Percentiles rank a stretch among this genome's conserved stretches.
These are phyloP conservation scores for Sicus ferrugineus DNA, from an alignment of 2,888 invertebrate species.

Conservation along the genomic window DNA sequence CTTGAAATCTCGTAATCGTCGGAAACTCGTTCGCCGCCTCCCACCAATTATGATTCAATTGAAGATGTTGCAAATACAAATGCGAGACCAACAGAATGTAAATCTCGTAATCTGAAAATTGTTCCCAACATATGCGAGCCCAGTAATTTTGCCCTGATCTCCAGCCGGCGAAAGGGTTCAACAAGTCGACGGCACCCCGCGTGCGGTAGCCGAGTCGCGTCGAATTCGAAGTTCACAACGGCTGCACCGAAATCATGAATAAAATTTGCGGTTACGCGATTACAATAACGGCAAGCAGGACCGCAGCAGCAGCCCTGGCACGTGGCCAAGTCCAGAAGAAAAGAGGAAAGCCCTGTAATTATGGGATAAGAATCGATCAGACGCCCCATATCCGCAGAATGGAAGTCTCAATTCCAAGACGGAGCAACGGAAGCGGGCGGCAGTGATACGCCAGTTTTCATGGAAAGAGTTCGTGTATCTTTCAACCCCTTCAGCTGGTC, in stretches of 20 bases:
- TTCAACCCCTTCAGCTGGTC: constrained; percentile 24
- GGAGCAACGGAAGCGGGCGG: constrained; percentile 6
- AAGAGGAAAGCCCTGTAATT: constrained; percentile 54
- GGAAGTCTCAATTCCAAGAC: constrained; percentile 45
- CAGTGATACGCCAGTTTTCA: background rate
- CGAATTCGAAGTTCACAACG: constrained; percentile 21
- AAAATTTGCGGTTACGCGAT: constrained; percentile 61
- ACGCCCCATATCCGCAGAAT: constrained; percentile 35
- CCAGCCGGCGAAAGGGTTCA: constrained; percentile 27
- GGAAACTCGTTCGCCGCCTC: background rate
- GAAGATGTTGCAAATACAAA: background rate
- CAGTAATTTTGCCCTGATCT: constrained; percentile 38
- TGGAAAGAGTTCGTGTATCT: background rate
- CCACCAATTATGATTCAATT: constrained; percentile 28
- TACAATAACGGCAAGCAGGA: constrained; percentile 48
- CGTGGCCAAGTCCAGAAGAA: constrained; percentile 6
- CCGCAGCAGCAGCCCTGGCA: background rate
- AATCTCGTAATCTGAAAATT: constrained; percentile 46
- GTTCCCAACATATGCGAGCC: constrained; percentile 41
- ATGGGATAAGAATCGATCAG: constrained; percentile 60
- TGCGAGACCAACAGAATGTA: constrained; percentile 32
- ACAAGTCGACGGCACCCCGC: constrained; percentile 18
- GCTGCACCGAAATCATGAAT: constrained; percentile 53
- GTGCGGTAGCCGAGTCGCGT: constrained; percentile 29
- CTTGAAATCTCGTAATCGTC: background rate